phyloP scores from a whole-genome alignment of 2,797 vertebrate species.

The Anas acuta region DNA sequence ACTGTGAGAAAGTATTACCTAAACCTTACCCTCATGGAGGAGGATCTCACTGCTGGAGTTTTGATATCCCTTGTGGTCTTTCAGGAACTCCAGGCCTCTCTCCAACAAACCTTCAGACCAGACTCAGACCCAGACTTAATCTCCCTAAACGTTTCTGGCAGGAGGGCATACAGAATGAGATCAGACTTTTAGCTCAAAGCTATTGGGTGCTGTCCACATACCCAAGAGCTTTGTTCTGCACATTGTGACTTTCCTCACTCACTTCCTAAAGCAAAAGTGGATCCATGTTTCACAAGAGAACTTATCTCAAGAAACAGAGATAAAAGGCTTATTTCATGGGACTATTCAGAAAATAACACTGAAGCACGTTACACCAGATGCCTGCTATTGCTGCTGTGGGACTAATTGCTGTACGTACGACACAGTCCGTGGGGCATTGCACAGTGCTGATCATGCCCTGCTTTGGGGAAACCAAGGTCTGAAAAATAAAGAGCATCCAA shows the following conservation, averaged over 20 bases:
- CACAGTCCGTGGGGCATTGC: fast-evolving
- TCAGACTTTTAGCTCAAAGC: background rate
- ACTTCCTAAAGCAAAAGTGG: background rate
- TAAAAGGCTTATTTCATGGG: background rate
- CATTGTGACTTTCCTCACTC: background rate
- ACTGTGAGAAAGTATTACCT: background rate
- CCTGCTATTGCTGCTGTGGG: background rate
- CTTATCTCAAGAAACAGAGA: background rate
- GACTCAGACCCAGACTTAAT: background rate
- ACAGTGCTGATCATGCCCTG: background rate
- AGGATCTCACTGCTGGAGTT: background rate
- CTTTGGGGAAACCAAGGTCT: background rate
- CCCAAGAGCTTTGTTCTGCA: background rate
- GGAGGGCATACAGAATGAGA: background rate
- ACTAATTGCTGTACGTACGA: fast-evolving
- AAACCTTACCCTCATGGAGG: background rate
- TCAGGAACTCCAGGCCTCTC: background rate
- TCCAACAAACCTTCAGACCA: background rate
- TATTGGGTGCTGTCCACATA: background rate
- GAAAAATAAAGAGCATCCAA: background rate
- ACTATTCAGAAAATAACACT: background rate
- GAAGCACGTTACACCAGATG: background rate
- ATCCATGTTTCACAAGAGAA: background rate
- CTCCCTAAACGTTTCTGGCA: background rate
- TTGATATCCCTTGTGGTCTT: background rate